phyloP scores from a whole-genome alignment of 2,797 vertebrate species.

The Hylomyscus alleni region DNA sequence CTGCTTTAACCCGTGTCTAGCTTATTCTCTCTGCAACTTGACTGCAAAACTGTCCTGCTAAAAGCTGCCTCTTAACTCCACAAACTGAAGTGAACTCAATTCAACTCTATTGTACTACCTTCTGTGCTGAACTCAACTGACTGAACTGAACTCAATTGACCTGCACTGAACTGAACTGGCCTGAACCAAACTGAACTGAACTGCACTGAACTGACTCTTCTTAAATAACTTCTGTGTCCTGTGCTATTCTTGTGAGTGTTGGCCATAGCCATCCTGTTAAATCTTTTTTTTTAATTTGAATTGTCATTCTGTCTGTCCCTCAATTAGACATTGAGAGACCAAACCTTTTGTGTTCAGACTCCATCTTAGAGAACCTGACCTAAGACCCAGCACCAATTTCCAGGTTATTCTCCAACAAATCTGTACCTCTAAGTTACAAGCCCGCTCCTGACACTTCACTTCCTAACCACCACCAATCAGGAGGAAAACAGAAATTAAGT shows the following conservation, averaged over 20 bases:
- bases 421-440: background rate
- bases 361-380: background rate
- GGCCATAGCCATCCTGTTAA: background rate
- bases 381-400: background rate
- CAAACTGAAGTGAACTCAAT: background rate
- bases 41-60: background rate
- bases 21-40: background rate
- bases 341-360: background rate
- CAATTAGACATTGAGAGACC: background rate
- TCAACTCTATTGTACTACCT: too few species aligned
- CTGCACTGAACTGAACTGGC: background rate
- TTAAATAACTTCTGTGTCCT: background rate
- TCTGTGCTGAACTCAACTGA: background rate
- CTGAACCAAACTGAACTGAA: background rate
- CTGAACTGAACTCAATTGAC: too few species aligned
- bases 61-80: background rate
- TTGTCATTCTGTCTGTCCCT: background rate
- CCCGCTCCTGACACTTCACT: background rate
- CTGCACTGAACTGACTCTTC: background rate
- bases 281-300: background rate
- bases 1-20: background rate
- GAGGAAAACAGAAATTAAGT: background rate
- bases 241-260: background rate
- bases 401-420: background rate
- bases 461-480: background rate